These are phyloP conservation scores for Agrilus biguttatus DNA, from an alignment of 2,888 invertebrate species.

Conservation along the genomic window DNA sequence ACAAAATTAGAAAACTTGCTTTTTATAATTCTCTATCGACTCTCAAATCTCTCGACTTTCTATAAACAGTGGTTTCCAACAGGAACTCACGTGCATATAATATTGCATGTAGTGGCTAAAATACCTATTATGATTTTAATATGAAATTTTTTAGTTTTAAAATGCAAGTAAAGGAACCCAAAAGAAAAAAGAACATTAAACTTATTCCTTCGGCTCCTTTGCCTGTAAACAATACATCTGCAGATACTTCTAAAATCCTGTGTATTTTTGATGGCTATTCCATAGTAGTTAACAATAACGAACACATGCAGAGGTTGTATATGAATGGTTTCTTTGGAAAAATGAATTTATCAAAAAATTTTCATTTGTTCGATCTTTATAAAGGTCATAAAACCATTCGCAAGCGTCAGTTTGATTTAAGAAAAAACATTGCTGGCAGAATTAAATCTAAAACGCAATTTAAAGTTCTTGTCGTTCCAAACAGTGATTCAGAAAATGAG, in stretches of 20 bases:
- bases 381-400: conserved; percentile 36
- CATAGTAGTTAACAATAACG: conserved; percentile 44
- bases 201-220: conserved; percentile 26
- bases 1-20: too few relatives aligned
- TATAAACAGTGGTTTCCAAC: too few relatives aligned
- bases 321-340: conserved; percentile 68
- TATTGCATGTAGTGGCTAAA: too few relatives aligned
- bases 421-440: conserved; percentile 39
- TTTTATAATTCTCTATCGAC: too few relatives aligned
- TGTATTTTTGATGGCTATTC: conserved; percentile 54
- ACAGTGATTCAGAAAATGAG: conserved; percentile 50
- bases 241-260: conserved; percentile 37
- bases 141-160: conserved; percentile 18
- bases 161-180: conserved; percentile 38
- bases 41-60: too few relatives aligned
- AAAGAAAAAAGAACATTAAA: conserved; percentile 29
- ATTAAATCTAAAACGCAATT: conserved; percentile 15
- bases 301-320: conserved; percentile 46
- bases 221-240: conserved; percentile 30
- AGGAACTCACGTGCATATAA: too few relatives aligned
- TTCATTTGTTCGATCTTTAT: conserved; percentile 25
- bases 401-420: conserved; percentile 43
- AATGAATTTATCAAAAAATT: conserved; percentile 34
- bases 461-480: conserved; percentile 45
- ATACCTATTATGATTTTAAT: too few relatives aligned